Evolutionary conservation across 2,797 vertebrate genomes (phyloP).

Genomic region (Hydrolagus colliei): DNA sequence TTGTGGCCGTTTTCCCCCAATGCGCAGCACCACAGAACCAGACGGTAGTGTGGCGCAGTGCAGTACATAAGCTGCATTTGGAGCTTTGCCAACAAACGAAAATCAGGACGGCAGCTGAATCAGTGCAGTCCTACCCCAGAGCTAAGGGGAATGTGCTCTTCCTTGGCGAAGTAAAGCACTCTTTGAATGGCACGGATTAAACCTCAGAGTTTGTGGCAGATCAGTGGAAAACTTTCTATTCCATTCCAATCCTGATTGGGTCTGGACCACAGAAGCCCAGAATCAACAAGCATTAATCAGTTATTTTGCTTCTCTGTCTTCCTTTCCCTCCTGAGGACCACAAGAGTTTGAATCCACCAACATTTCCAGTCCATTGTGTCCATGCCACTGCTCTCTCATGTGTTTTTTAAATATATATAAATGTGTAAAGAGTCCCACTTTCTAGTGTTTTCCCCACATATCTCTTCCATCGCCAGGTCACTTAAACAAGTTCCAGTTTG

Average conservation of each 20-base stretch:
- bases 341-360: too few species aligned
- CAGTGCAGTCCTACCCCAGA: too few species aligned
- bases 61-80: background rate
- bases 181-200: slow-evolving; percentile 1
- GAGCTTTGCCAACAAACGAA: too few species aligned
- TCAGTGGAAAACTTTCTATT: background rate
- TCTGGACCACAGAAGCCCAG: too few species aligned
- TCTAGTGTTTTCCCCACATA: too few species aligned
- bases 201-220: background rate
- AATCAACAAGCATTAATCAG: too few species aligned
- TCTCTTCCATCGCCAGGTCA: too few species aligned
- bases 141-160: background rate
- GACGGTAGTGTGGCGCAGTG: background rate
- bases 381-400: too few species aligned
- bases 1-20: background rate
- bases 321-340: background rate
- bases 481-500: too few species aligned
- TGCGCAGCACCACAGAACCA: background rate
- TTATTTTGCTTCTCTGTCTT: background rate
- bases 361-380: too few species aligned
- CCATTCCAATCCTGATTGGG: background rate
- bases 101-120: background rate
- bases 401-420: too few species aligned
- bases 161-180: background rate
- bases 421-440: too few species aligned